These are phyloP conservation scores for Philopedon plagiatum DNA, from an alignment of 2,888 invertebrate species.

Conservation along the genomic window DNA sequence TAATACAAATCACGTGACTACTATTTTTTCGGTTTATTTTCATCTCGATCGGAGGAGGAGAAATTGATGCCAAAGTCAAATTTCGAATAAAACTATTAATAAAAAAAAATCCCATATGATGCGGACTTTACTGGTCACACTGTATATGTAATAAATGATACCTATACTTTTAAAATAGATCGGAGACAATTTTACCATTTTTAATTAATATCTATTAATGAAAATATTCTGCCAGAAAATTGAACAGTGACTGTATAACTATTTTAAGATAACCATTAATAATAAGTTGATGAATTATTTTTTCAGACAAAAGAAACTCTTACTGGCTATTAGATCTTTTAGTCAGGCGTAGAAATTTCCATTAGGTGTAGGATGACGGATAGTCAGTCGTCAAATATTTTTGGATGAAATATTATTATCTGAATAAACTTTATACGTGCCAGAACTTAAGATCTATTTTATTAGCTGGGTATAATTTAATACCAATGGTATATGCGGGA, in stretches of 20 bases:
- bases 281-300: constrained; percentile 45
- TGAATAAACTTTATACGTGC: constrained; percentile 25
- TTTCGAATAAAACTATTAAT: no score
- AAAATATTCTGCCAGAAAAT: constrained; percentile 21
- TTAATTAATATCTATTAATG: constrained; percentile 20
- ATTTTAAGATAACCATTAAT: constrained; percentile 32
- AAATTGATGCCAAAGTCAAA: no score
- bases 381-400: constrained; percentile 34
- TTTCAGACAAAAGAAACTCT: constrained; percentile 23
- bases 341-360: constrained; percentile 41
- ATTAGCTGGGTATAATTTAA: not conserved
- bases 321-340: constrained; percentile 34
- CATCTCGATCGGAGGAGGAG: no score
- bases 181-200: not conserved
- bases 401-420: constrained; percentile 43
- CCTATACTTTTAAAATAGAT: no score
- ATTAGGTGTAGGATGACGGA: constrained; percentile 37
- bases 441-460: constrained; percentile 49
- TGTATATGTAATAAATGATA: no score
- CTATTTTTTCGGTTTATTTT: no score
- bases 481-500: no score
- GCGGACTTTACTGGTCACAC: no score
- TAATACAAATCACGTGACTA: no score
- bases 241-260: constrained; percentile 29
- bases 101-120: no score